phyloP scores from a whole-genome alignment of 1,140 invertebrate genomes.

The Drosophila neocordata region DNA sequence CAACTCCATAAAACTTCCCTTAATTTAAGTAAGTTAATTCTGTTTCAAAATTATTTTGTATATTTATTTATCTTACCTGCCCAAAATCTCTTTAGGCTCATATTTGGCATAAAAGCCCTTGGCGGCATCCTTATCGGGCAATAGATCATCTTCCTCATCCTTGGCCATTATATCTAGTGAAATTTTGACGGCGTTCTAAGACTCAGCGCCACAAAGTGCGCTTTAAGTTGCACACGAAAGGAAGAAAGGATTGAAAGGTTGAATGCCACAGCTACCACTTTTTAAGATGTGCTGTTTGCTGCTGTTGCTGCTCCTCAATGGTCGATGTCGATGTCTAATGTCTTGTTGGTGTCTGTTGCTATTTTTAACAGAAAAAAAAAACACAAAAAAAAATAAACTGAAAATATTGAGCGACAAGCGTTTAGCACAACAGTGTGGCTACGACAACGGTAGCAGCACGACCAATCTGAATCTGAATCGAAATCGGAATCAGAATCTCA shows the following conservation, averaged over 20 bases:
- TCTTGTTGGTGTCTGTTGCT: constrained; percentile 36
- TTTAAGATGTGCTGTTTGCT: constrained; percentile 4
- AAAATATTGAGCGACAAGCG: constrained; percentile 13
- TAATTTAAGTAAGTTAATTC: no score
- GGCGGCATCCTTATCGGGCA: constrained; percentile 94
- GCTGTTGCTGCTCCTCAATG: not conserved
- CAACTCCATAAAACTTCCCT: no score
- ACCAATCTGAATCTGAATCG: constrained; percentile 45
- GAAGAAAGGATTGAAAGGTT: not conserved
- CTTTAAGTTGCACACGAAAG: not conserved
- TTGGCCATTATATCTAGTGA: constrained; percentile 85
- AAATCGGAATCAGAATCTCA: constrained; percentile 36
- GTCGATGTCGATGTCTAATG: not conserved
- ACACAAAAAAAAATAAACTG: constrained; percentile 22
- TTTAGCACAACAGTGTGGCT: not conserved
- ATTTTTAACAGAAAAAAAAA: constrained; percentile 49
- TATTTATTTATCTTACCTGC: constrained; percentile 87
- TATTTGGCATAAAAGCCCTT: constrained; percentile 99
- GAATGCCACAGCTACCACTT: not conserved
- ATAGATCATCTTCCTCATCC: constrained; percentile 90
- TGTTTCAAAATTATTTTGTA: no score
- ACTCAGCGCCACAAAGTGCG: constrained; percentile 25
- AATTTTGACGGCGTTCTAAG: constrained; percentile 69
- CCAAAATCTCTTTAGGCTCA: constrained; percentile 98
- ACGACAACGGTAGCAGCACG: not conserved